phyloP scores from a whole-genome alignment of 1,140 invertebrate species.

The Sarcophaga bullata region DNA sequence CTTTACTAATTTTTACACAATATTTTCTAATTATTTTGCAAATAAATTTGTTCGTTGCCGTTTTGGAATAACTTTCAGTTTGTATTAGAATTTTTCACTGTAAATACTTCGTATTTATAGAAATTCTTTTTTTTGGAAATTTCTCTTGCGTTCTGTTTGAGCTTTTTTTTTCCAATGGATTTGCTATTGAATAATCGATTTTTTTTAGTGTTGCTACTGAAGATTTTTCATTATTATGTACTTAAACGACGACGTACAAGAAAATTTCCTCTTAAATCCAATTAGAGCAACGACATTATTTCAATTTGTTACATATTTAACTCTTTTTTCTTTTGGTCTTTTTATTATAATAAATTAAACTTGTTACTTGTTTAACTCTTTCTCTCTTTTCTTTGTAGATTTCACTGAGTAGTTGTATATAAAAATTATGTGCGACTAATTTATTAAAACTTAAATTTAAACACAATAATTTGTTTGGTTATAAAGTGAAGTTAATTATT shows the following conservation, averaged over 20 bases:
- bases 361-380: neutral
- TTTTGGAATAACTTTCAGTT: constrained; percentile 14
- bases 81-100: neutral
- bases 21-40: neutral
- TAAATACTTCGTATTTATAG: neutral
- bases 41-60: neutral
- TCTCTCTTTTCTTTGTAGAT: neutral
- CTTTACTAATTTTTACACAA: constrained; percentile 8
- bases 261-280: constrained; percentile 34
- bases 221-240: no score
- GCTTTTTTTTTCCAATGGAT: constrained; percentile 2
- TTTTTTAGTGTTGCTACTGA: neutral
- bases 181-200: constrained; percentile 42
- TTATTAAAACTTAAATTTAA: constrained; percentile 15
- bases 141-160: neutral
- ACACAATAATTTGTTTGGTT: constrained; percentile 15
- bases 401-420: constrained; percentile 16
- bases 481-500: constrained; percentile 15
- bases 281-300: constrained; percentile 28
- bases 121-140: neutral
- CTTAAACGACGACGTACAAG: neutral
- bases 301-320: neutral
- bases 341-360: constrained; percentile 13
- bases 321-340: neutral
- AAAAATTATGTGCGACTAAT: constrained; percentile 8